phyloP scores from a whole-genome alignment of 2,113 vertebrate genomes.

The Mastomys coucha region DNA sequence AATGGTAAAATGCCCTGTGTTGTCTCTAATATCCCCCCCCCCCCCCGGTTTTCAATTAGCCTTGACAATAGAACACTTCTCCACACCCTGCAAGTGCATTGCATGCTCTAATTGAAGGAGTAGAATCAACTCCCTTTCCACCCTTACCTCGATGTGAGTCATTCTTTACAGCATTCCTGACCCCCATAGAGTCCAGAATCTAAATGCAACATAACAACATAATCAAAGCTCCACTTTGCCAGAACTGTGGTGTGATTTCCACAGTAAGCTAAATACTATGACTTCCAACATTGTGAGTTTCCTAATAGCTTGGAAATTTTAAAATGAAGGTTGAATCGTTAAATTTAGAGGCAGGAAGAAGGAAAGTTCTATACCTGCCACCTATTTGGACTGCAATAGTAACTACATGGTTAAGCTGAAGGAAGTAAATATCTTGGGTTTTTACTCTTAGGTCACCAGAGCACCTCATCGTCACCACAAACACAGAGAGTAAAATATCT shows the following conservation, averaged over 20 bases:
- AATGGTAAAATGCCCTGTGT: conserved; percentile 18
- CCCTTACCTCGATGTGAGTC: background rate
- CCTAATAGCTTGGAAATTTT: background rate
- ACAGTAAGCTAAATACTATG: conserved; percentile 56
- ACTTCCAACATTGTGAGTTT: conserved; percentile 44
- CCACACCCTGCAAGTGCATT: conserved; percentile 55
- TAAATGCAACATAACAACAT: conserved; percentile 52
- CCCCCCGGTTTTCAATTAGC: conserved; percentile 66
- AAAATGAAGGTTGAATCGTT: conserved; percentile 45
- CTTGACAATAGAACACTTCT: conserved; percentile 55
- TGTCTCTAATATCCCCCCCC: conserved; percentile 46
- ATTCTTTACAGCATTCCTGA: conserved; percentile 48
- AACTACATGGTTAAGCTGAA: conserved; percentile 38
- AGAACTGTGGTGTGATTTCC: conserved; percentile 34
- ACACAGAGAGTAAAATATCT: conserved; percentile 7
- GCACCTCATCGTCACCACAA: background rate
- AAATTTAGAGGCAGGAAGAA: background rate
- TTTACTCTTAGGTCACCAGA: conserved; percentile 47
- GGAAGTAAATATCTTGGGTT: conserved; percentile 28
- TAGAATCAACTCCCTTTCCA: conserved; percentile 42
- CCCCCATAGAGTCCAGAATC: conserved; percentile 50
- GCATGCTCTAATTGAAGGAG: conserved; percentile 59
- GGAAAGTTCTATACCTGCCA: background rate
- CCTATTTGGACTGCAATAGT: conserved; percentile 39
- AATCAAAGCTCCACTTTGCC: conserved; percentile 49